These are phyloP conservation scores for Bubo scandiacus DNA, from an alignment of 2,113 vertebrate genomes.

Conservation along the genomic window DNA sequence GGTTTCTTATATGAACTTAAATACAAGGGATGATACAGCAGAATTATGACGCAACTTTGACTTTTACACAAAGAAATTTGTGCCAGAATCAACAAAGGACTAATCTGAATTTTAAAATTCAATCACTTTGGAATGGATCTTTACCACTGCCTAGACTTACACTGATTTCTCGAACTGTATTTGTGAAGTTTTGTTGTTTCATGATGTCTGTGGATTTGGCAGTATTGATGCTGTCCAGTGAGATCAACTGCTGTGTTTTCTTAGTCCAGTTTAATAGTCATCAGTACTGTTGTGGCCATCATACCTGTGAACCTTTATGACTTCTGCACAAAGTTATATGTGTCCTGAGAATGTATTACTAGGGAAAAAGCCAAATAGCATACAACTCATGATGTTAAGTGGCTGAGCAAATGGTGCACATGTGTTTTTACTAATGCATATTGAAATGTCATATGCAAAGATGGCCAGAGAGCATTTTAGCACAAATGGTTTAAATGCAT, in stretches of 20 bases:
- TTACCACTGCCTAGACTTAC: not conserved
- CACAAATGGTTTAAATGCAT: not conserved
- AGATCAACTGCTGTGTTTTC: not conserved
- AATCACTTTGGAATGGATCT: not conserved
- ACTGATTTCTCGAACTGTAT: not conserved
- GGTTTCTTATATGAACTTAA: not conserved
- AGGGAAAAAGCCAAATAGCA: slow-evolving; percentile 17
- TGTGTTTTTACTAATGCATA: not conserved
- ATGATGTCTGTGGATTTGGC: not conserved
- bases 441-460: slow-evolving; percentile 49
- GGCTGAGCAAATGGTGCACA: not conserved
- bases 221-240: not conserved
- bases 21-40: not conserved
- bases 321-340: not conserved
- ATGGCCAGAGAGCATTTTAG: slow-evolving; percentile 32
- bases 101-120: not conserved
- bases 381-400: not conserved
- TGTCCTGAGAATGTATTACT: not conserved
- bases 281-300: not conserved
- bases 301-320: not conserved
- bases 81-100: not conserved
- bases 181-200: not conserved
- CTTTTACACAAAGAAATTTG: not conserved
- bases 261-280: not conserved
- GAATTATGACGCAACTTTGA: not conserved